phyloP scores from a whole-genome alignment of 1,140 invertebrate genomes.

The Drosophila ironensis region DNA sequence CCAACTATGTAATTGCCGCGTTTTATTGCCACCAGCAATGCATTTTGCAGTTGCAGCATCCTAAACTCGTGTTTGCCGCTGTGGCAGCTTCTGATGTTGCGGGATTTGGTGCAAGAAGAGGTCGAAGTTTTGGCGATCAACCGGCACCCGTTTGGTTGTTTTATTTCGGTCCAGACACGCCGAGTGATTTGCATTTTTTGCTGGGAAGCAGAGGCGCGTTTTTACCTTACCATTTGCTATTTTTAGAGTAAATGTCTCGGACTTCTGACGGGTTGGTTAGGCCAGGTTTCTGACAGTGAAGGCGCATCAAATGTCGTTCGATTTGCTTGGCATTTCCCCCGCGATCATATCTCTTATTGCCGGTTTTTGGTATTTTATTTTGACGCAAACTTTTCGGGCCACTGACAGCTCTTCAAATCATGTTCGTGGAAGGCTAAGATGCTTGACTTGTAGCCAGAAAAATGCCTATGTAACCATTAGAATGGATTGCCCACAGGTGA shows the following conservation, averaged over 20 bases:
- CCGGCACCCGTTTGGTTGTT: neutral
- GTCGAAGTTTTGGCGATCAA: constrained; percentile 8
- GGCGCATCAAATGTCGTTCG: constrained; percentile 47
- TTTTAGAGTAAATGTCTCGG: constrained; percentile 56
- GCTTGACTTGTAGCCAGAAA: no score
- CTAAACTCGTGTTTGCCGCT: constrained; percentile 31
- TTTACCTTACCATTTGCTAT: constrained; percentile 45
- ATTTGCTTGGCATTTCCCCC: constrained; percentile 38
- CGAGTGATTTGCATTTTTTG: constrained; percentile 65
- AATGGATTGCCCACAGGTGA: neutral
- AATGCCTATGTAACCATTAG: neutral
- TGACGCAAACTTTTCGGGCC: neutral
- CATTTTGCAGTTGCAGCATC: constrained; percentile 10
- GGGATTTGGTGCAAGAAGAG: constrained; percentile 55
- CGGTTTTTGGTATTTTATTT: no score
- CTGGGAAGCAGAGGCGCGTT: constrained; percentile 6
- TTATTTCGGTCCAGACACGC: constrained; percentile 43
- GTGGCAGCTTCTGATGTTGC: constrained; percentile 6
- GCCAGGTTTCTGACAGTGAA: constrained; percentile 26
- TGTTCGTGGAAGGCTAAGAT: neutral
- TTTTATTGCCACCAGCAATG: constrained; percentile 63
- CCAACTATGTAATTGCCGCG: constrained; percentile 70
- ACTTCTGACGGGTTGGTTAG: constrained; percentile 23
- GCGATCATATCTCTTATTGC: neutral
- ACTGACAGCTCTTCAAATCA: no score